Base-by-base conservation (phyloP, 2,888 invertebrate genomes). In the Acleris holmiana region DNA sequence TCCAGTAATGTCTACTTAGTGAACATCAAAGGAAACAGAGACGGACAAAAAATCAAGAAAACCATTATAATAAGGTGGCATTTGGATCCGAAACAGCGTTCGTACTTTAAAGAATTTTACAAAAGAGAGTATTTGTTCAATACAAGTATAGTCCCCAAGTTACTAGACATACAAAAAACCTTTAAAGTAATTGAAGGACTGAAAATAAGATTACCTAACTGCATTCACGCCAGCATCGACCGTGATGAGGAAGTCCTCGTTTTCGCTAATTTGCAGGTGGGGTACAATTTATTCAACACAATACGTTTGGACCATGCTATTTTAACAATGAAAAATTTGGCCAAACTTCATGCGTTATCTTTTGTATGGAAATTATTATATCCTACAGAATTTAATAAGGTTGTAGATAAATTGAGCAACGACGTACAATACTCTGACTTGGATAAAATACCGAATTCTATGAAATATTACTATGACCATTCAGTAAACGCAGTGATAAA, bases 121-220 rank as follows among this genome's bases (percentile, higher is more conserved):
- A 77, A 72, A 54, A 78, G 88, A 57, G 88, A 88, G 71, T 76
- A 71, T 62, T 69, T 79, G 5, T 84, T 83, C 69, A 80, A 79
- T 68, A 66, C 72, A 59, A 57, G 70, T 25, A 71, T 85, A 10
- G 71, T 79, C 35, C 87, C 88, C 2, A 76, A 74, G 49, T 69
- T 84, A 40, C 68, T 89, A 29, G 74, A 82, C 54, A 76, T 84
- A 35, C 88, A 89, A 73, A 77, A 70, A 49, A 73, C 65, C 54
- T 79, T 78, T 50, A 78, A 80, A 67, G 71, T 83, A 46, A 84
- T 85, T 8, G 86, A 87, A 72, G 88, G 88, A 51, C 74, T 88
- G 61, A 83, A 81, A 78, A 82, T 83, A n/a, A 86, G 84, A 76
- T 85, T 88, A 66, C 78, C 77, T 1, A 88, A 86, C 62, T 85